These are phyloP conservation scores for Melanotaenia parkinsoni DNA, from an alignment of 2,797 vertebrate species.

Conservation along the genomic window DNA sequence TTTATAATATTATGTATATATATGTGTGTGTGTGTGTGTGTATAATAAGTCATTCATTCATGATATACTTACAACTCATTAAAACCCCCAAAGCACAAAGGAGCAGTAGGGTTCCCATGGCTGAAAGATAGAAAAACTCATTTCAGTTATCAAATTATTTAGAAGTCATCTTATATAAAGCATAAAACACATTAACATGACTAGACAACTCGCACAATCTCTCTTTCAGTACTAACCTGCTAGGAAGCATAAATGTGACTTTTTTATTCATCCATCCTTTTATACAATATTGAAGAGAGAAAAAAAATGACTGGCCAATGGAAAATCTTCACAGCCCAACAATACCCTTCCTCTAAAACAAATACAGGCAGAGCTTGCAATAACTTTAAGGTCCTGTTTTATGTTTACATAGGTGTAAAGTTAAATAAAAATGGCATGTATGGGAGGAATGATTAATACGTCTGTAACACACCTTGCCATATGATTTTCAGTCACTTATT, in stretches of 20 bases:
- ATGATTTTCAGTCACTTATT: neutral
- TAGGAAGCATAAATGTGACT: neutral
- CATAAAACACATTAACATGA: neutral
- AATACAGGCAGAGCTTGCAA: constrained; percentile 51
- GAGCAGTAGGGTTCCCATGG: constrained; percentile 66
- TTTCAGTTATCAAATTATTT: constrained; percentile 17
- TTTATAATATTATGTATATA: neutral
- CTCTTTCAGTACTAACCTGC: constrained; percentile 52
- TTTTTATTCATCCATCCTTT: constrained; percentile 24
- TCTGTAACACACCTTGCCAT: constrained; percentile 12
- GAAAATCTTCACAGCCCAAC: constrained; percentile 6
- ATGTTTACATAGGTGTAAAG: constrained; percentile 56
- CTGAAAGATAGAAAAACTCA: constrained; percentile 56
- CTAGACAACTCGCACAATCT: neutral
- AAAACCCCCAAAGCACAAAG: constrained; percentile 59
- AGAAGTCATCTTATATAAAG: neutral
- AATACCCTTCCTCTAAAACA: constrained; percentile 57
- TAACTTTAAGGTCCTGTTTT: constrained; percentile 21
- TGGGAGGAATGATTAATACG: neutral
- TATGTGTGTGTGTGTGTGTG: too few relatives aligned
- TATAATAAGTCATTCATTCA: too few relatives aligned
- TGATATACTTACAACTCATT: constrained; percentile 63
- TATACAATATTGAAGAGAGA: constrained; percentile 38
- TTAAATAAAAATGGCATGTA: constrained; percentile 17
- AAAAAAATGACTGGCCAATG: constrained; percentile 1